Evolutionary conservation across 2,113 vertebrate genomes (phyloP), one percentile per base, ranked within the genome.

Genomic region (Ptilonorhynchus violaceus): DNA sequence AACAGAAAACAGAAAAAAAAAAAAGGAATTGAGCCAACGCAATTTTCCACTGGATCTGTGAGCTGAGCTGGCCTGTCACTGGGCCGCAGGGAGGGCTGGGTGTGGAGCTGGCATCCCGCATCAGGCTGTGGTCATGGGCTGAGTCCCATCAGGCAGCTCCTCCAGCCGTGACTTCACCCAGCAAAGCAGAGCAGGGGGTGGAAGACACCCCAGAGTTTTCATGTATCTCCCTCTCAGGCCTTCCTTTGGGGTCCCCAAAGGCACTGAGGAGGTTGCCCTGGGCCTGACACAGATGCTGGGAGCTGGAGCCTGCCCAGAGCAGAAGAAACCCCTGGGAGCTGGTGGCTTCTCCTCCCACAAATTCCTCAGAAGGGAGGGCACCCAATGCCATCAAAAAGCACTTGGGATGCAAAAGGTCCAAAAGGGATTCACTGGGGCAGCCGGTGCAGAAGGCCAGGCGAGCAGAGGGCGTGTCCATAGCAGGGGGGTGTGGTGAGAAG

Each of bases 171-270:
- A 77, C 24, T 55, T 89, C 90, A 81, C 27, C 50, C 64, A 76
- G 35, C 33, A 79, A 47, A 68, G 49, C 23, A 3, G 3, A 3
- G 13, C 28, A 13, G 4, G 15, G 0, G 4, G 3, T 10, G 8
- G 3, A 35, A 55, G 47, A 15, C n/a, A 63, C 62, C 28, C 4
- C 14, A 0, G 11, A 50, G 1, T 87, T 89, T 68, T 63, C 25
- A 13, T 1, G 1, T 20, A 46, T 9, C 4, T 89, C 12, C 7
- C 15, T 41, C 62, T 63, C 1, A 0, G 3, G 18, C 1, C 0
- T 50, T 46, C 17, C 31, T 63, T 13, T 2, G 2, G 25, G 19
- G 39, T 37, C 35, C 31, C 59, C 21, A 11, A 8, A 69, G 9
- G 42, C 20, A 12, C 13, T 3, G 4, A 0, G 50, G 53, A 50